A percentile compares a stretch with the other conserved stretches of the same genome.
phyloP scores from a whole-genome alignment of 2,113 vertebrate genomes.

The Cranoglanis bouderius region DNA sequence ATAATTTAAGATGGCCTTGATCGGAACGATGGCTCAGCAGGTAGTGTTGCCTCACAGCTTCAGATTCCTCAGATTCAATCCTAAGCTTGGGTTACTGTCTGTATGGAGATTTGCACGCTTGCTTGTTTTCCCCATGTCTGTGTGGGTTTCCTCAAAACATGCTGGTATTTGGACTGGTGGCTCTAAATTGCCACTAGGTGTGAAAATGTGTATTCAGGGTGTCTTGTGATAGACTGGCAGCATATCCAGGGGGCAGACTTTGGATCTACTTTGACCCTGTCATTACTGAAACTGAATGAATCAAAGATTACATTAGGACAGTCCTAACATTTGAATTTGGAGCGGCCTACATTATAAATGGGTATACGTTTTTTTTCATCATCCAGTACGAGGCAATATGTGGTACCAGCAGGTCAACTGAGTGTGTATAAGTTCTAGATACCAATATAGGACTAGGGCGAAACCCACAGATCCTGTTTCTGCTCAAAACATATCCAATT shows the following conservation, averaged over 20 bases:
- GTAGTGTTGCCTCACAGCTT: neutral
- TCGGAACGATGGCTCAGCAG: neutral
- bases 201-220: neutral
- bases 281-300: neutral
- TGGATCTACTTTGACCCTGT: neutral
- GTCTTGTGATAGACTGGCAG: neutral
- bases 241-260: too few species aligned
- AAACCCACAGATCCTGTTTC: neutral
- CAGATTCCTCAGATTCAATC: neutral
- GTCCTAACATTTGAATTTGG: neutral
- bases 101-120: neutral
- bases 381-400: neutral
- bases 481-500: neutral
- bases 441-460: neutral
- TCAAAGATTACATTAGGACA: neutral
- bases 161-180: neutral
- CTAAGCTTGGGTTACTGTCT: neutral
- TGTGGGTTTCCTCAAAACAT: neutral
- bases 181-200: neutral
- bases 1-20: neutral
- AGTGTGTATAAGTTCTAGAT: neutral
- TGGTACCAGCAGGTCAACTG: neutral
- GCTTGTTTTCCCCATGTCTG: neutral
- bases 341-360: neutral
- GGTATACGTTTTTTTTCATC: neutral